Evolutionary conservation across 2,797 vertebrate species (phyloP), one percentile per base, ranked within the genome.

Genomic region (Octomys mimax): DNA sequence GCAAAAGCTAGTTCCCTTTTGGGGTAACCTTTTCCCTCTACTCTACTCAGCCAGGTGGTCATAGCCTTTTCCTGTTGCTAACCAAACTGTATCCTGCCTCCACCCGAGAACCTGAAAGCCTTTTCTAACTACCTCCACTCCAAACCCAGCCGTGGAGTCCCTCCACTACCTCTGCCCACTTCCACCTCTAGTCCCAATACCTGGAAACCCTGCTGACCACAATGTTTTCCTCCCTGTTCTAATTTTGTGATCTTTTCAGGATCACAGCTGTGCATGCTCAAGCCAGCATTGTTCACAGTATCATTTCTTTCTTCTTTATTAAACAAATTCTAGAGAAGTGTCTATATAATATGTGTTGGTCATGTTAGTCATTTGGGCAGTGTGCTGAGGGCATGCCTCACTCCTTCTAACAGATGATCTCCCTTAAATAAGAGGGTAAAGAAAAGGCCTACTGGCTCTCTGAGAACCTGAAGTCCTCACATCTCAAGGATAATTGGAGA

Each of bases 1-100:
- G 87, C 31, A 88, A 68, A 24, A 26, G 39, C 62, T 96, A 86
- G 94, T 92, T 82, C 88, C 94, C 36, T 95, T 93, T 70, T 90
- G 52, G 89, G 46, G 78, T 89, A 66, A 75, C 9, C 57, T 94
- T 90, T 87, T 70, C 73, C 49, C n/a, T 96, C 24, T 36, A 33
- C 95, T 81, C 75, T 94, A 93, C 89, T 87, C 87, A 81, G n/a
- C 8, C 73, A 78, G 49, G 13, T 31, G 54, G 13, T 54, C 5
- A 2, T 42, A 75, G 26, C 16, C 24, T 31, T 86, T 71, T 59
- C 83, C 28, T 89, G 49, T 52, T 94, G 42, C 46, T 62, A 75
- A 83, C 19, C 26, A n/a, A 49, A 18, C 18, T 68, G 7, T 39
- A 4, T 49, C 39, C 46, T 92, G 31, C 6, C 46, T 0, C 16